Conservation (phyloP, 2,113 vertebrate species). For the Blennius ocellaris region DNA sequence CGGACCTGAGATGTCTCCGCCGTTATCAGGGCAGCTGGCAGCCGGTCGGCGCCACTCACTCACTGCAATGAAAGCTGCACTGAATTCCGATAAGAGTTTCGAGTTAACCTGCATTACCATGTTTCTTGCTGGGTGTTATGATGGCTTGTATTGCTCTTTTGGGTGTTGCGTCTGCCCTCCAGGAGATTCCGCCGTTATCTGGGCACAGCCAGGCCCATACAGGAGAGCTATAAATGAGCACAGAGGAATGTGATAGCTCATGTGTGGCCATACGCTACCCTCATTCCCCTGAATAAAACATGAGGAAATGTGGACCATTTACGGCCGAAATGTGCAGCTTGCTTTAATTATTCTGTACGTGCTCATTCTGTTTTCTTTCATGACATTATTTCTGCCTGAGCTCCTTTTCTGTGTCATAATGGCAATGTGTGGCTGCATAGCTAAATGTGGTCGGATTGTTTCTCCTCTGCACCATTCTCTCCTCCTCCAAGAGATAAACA, state of each 20-base stretch:
- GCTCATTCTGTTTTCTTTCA: background rate
- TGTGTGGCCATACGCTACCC: constrained; percentile 72
- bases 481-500: constrained; percentile 73
- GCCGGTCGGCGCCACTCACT: constrained; percentile 53
- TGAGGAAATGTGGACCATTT: constrained; percentile 46
- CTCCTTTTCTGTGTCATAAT: constrained; percentile 25
- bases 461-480: constrained; percentile 37
- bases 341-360: constrained; percentile 32
- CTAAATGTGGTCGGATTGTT: constrained; percentile 26
- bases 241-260: constrained; percentile 78
- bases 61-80: constrained; percentile 58
- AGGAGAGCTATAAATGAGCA: constrained; percentile 73
- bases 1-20: constrained; percentile 29
- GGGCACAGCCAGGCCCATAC: constrained; percentile 72
- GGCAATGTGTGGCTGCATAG: constrained; percentile 10
- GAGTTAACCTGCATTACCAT: constrained; percentile 73
- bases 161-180: constrained; percentile 75
- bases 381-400: constrained; percentile 33
- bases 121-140: constrained; percentile 77
- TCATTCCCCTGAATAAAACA: constrained; percentile 80
- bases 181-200: constrained; percentile 79
- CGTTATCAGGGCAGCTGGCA: constrained; percentile 58
- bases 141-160: constrained; percentile 75
- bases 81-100: constrained; percentile 70
- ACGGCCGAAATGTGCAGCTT: constrained; percentile 37